Percentiles rank a stretch among this genome's conserved stretches.
Conservation (phyloP, 2,888 invertebrate species). For the Apotomis capreana region DNA sequence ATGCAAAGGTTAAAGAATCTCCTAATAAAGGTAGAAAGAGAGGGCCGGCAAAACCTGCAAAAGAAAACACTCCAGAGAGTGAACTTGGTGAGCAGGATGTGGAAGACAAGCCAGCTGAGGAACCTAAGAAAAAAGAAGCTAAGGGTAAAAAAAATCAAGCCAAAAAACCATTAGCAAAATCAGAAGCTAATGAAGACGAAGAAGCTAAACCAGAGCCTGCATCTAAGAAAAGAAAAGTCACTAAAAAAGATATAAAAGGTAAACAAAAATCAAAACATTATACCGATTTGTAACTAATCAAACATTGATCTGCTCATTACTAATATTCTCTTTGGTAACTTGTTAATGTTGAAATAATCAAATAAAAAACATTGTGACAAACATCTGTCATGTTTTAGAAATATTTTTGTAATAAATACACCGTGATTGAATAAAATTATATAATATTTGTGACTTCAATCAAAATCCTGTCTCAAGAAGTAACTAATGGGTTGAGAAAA, state of each 20-base stretch:
- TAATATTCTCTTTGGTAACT: too few species aligned
- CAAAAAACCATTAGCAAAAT: conserved; percentile 65
- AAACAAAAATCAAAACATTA: conserved; percentile 53
- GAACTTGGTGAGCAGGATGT: conserved; percentile 51
- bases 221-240: conserved; percentile 63
- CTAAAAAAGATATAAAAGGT: conserved; percentile 66
- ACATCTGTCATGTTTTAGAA: too few species aligned
- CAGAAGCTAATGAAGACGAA: conserved; percentile 50
- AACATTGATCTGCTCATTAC: too few species aligned
- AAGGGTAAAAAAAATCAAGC: conserved; percentile 64
- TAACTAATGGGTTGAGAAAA: too few species aligned
- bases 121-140: conserved; percentile 68
- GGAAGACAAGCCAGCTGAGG: conserved; percentile 56
- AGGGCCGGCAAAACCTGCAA: conserved; percentile 52
- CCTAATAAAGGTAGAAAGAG: conserved; percentile 53
- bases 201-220: conserved; percentile 57
- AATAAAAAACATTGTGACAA: too few species aligned
- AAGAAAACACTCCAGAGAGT: conserved; percentile 58
- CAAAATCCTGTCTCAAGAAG: too few species aligned
- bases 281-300: not conserved
- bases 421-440: too few species aligned
- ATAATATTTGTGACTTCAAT: too few species aligned
- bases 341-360: too few species aligned
- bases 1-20: conserved; percentile 61
- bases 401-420: too few species aligned